A percentile compares a stretch with the other conserved stretches of the same genome.
phyloP scores from a whole-genome alignment of 1,140 invertebrate species.

The Drosophila quadrilineata region DNA sequence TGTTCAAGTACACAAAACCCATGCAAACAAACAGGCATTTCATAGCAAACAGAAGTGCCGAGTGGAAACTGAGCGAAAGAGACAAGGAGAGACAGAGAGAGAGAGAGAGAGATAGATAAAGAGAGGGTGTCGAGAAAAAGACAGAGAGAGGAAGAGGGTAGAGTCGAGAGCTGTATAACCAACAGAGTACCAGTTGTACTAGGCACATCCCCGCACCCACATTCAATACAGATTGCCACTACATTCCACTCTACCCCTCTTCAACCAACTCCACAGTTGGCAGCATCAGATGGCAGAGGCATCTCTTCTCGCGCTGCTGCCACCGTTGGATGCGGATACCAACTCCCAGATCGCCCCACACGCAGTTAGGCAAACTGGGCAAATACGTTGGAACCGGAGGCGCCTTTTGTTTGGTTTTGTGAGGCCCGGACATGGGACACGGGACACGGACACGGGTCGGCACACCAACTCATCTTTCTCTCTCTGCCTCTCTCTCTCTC shows the following conservation, averaged over 20 bases:
- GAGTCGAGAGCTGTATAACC: constrained; percentile 7
- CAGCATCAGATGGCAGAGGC: constrained; percentile 15
- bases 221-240: not conserved
- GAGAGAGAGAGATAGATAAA: too few relatives aligned
- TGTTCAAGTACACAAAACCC: constrained; percentile 77
- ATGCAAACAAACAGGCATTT: constrained; percentile 77
- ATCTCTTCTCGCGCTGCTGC: too few relatives aligned
- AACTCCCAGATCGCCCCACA: constrained; percentile 37
- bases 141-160: not conserved
- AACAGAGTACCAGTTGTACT: not conserved
- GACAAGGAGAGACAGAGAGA: too few relatives aligned
- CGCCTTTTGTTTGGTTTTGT: constrained; percentile 68
- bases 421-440: not conserved
- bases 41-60: constrained; percentile 57
- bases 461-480: constrained; percentile 46
- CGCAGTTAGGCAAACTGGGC: constrained; percentile 69
- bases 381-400: constrained; percentile 57
- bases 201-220: not conserved
- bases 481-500: too few relatives aligned
- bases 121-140: too few relatives aligned
- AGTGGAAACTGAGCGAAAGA: too few relatives aligned
- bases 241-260: not conserved
- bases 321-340: too few relatives aligned
- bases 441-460: constrained; percentile 2
- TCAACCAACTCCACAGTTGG: constrained; percentile 1